Evolutionary conservation across 2,113 vertebrate genomes (phyloP).

Genomic region (Corythaixoides concolor): DNA sequence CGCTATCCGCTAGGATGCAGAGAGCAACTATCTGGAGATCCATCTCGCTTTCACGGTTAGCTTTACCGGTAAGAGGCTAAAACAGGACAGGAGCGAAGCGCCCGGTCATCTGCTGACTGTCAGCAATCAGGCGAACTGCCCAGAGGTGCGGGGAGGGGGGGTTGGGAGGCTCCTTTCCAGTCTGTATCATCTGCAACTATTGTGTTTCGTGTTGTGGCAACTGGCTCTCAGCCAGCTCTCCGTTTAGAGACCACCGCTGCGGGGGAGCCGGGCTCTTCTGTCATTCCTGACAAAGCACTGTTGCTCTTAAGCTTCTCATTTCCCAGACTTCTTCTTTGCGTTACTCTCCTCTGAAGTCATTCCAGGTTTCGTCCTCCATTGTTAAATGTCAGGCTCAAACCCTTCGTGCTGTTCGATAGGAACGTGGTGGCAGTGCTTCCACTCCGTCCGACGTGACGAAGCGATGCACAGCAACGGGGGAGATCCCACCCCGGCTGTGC

Average conservation of each 20-base stretch:
- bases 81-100: too few relatives aligned
- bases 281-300: neutral
- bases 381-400: neutral
- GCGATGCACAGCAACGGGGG: too few relatives aligned
- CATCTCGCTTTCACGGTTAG: neutral
- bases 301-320: neutral
- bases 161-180: neutral
- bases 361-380: neutral
- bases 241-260: neutral
- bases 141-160: neutral
- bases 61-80: neutral
- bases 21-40: neutral
- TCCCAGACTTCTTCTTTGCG: too few relatives aligned
- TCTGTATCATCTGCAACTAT: neutral
- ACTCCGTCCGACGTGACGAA: fast-evolving
- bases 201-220: neutral
- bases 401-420: neutral
- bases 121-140: neutral
- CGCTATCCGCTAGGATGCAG: neutral
- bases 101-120: neutral
- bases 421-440: neutral
- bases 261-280: neutral
- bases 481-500: neutral
- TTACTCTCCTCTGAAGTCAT: neutral
- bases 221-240: neutral